Evolutionary conservation across 2,888 invertebrate species (phyloP).

Genomic region (Dicyrtoma fusca): DNA sequence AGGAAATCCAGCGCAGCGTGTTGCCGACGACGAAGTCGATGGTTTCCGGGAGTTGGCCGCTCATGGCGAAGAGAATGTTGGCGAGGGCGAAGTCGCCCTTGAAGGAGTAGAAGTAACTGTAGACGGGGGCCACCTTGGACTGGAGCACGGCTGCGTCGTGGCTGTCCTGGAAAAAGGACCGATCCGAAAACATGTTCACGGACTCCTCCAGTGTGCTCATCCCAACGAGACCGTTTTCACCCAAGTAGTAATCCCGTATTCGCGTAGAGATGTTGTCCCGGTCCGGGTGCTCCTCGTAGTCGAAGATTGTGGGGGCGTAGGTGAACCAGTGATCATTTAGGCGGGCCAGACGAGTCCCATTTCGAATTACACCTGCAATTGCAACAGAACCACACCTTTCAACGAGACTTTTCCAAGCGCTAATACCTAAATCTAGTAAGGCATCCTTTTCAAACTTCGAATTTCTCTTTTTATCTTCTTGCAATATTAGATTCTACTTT

Average conservation of each 20-base stretch:
- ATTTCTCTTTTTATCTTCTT: too few species aligned
- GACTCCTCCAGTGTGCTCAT: slow-evolving; percentile 39
- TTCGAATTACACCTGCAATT: slow-evolving; percentile 32
- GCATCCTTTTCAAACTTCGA: too few species aligned
- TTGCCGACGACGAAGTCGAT: slow-evolving; percentile 34
- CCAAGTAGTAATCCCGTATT: slow-evolving; percentile 43
- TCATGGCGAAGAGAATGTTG: slow-evolving; percentile 38
- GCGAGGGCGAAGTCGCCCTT: slow-evolving; percentile 42
- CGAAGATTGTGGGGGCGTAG: slow-evolving; percentile 42
- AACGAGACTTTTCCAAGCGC: not conserved
- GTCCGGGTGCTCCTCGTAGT: slow-evolving; percentile 44
- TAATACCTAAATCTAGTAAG: not conserved
- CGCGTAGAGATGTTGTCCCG: slow-evolving; percentile 41
- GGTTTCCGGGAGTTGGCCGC: slow-evolving; percentile 27
- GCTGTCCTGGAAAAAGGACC: slow-evolving; percentile 46
- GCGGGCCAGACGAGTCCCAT: slow-evolving; percentile 20
- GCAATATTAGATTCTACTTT: not conserved
- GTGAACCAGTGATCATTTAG: slow-evolving; percentile 45
- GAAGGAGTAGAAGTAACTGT: slow-evolving; percentile 48
- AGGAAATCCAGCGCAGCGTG: slow-evolving; percentile 25
- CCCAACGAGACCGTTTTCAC: slow-evolving; percentile 17
- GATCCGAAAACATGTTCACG: slow-evolving; percentile 49
- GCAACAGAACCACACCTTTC: not conserved
- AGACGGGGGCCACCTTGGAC: slow-evolving; percentile 46
- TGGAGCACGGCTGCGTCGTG: slow-evolving; percentile 41